Percentiles rank a stretch among this genome's conserved stretches.
phyloP scores from a whole-genome alignment of 2,113 vertebrate genomes.

The Antechinus stuartii region DNA sequence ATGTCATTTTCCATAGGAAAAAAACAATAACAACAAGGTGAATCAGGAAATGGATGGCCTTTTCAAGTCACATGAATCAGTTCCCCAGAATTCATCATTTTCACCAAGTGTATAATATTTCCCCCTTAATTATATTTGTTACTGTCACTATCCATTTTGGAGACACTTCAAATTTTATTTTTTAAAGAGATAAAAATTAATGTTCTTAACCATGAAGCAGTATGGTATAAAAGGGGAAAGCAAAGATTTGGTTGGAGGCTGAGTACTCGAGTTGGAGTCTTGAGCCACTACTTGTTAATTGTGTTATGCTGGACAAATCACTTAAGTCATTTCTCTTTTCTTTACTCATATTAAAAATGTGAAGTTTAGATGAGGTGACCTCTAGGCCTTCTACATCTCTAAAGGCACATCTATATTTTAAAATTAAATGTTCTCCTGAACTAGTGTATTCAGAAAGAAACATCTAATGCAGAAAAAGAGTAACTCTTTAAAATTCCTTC shows the following conservation, averaged over 20 bases:
- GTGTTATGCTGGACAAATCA: background rate
- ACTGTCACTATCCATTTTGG: background rate
- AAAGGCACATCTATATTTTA: background rate
- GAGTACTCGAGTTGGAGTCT: background rate
- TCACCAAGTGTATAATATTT: constrained; percentile 76
- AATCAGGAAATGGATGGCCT: constrained; percentile 91
- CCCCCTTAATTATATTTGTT: background rate
- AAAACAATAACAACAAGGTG: constrained; percentile 74
- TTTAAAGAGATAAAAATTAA: constrained; percentile 16
- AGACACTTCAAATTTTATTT: background rate
- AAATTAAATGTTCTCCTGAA: background rate
- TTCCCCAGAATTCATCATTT: constrained; percentile 85
- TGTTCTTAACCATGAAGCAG: background rate
- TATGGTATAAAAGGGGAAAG: background rate
- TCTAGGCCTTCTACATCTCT: background rate
- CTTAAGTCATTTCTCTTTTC: background rate
- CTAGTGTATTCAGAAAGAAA: background rate
- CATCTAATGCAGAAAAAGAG: background rate
- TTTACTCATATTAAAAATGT: background rate
- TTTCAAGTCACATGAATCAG: constrained; percentile 86
- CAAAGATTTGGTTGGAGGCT: background rate
- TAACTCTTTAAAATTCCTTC: background rate
- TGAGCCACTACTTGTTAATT: background rate
- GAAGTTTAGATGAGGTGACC: background rate
- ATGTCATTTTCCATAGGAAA: background rate